Evolutionary conservation across 2,113 vertebrate species (phyloP), one percentile per base, ranked within the genome.

Genomic region (Tursiops truncatus): DNA sequence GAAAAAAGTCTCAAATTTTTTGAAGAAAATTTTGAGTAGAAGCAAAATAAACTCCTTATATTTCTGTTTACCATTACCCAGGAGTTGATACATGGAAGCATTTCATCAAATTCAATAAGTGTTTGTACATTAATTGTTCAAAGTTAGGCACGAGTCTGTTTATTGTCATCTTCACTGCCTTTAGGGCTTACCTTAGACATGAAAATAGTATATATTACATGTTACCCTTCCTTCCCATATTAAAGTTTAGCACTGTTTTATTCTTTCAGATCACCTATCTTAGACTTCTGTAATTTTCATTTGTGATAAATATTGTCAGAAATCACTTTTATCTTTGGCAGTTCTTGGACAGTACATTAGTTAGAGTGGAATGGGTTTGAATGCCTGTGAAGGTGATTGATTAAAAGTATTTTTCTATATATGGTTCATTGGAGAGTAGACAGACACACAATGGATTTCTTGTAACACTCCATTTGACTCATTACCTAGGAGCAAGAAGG

Each of bases 351-450:
- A 92, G 0, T 41, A 77, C 36, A 96, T 93, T 68, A 96, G 23
- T 77, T 96, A 56, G 31, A 87, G 33, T 84, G 77, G 63, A 92
- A 85, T 65, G 31, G 26, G 23, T 28, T 73, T 96, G 65, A 83
- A 86, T 96, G 58, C 47, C 85, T 79, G 2, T 81, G n/a, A 92
- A 95, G 79, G 60, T 63, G 83, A 93, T 41, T 92, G 62, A 82
- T 97, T 95, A 90, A 36, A 88, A 81, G 53, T 76, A 31, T 77
- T 96, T 97, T 97, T 90, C 53, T 44, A 3, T 38, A 26, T 82
- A 82, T 86, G 88, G 25, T 50, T 97, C 23, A 82, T 68, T 41
- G 65, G 47, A 90, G 41, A 62, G 68, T 38, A 89, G 93, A 33
- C 63, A 93, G 31, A 73, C 6, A 85, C 23, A 67, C 25, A 87